Percentiles rank a stretch among this genome's conserved stretches.
Evolutionary conservation across 2,797 vertebrate species (phyloP).

Genomic region (Coreius guichenoti): DNA sequence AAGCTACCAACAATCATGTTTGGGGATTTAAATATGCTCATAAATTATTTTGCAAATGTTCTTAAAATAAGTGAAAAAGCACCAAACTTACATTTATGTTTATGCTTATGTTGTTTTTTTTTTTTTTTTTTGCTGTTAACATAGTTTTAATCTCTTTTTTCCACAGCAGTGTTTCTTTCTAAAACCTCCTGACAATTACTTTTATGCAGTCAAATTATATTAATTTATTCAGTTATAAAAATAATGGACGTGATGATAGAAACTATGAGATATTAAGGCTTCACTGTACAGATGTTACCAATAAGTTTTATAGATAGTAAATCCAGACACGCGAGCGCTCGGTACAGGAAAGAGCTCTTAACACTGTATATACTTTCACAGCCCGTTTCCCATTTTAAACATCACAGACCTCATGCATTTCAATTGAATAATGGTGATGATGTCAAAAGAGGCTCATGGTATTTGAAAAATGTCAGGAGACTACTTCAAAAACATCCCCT

Average conservation of each 20-base stretch:
- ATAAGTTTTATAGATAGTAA: not conserved
- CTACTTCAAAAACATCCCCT: slow-evolving; percentile 32
- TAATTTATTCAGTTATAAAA: not conserved
- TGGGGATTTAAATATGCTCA: too few species aligned
- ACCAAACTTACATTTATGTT: too few species aligned
- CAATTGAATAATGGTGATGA: not conserved
- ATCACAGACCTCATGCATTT: slow-evolving; percentile 21
- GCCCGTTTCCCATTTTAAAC: slow-evolving; percentile 4
- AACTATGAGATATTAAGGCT: not conserved
- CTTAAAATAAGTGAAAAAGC: too few species aligned
- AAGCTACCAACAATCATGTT: too few species aligned
- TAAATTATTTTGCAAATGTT: too few species aligned
- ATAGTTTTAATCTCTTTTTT: too few species aligned
- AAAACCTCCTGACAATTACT: not conserved
- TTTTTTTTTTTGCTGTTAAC: too few species aligned
- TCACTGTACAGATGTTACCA: slow-evolving; percentile 1
- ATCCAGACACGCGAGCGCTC: not conserved
- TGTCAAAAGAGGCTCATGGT: slow-evolving; percentile 22
- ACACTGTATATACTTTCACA: not conserved
- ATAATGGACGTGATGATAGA: not conserved
- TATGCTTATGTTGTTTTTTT: too few species aligned
- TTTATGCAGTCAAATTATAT: not conserved
- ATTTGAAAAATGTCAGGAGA: slow-evolving; percentile 42
- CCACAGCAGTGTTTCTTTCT: not conserved
- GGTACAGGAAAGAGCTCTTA: slow-evolving; percentile 35